Evolutionary conservation across 2,113 vertebrate species (phyloP), one percentile per base, ranked within the genome.

Genomic region (Hymenochirus boettgeri): DNA sequence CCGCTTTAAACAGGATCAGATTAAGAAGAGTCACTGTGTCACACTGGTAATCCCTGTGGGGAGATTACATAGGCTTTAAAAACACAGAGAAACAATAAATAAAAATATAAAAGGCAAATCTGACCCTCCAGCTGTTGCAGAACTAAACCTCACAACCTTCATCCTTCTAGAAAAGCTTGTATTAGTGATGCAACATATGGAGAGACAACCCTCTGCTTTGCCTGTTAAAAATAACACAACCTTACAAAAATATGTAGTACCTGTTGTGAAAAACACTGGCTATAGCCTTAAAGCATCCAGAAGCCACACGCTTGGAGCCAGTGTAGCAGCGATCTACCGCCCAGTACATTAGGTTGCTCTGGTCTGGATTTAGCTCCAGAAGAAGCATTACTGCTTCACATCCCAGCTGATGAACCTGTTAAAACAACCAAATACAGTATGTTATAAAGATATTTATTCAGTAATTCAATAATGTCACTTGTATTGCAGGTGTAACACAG

Each of bases 331-430:
- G 94, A 59, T 98, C 96, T 78, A 99, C 95, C 0, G 93, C 96
- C 96, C 96, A 99, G 73, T 93, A 96, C 92, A 99, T 92, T 69
- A 99, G 89, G 83, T 98, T 98, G 81, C 90, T 98, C 89, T 99
- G 96, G 73, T 99, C 96, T 1, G 96, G 96, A 75, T 99, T 99
- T 62, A 99, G 86, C 74, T 99, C 96, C 79, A 99, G 82, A 69
- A 99, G 82, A 72, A 98, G 76, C 65, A 93, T 98, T 50, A 99
- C 95, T 5, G 96, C 96, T 77, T 99, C 96, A 37, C 96, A 98
- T 61, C 96, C 96, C 69, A 99, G 77, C 78, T 96, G 95, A 75
- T 99, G 96, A 74, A 99, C 96, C 96, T 98, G n/a, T n/a, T n/a
- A n/a, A n/a, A n/a, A n/a, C n/a, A 5, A 10, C 3, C 10, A 52